A percentile compares a stretch with the other conserved stretches of the same genome.
Conservation (phyloP, 2,797 vertebrate genomes). For the Ispidina picta region DNA sequence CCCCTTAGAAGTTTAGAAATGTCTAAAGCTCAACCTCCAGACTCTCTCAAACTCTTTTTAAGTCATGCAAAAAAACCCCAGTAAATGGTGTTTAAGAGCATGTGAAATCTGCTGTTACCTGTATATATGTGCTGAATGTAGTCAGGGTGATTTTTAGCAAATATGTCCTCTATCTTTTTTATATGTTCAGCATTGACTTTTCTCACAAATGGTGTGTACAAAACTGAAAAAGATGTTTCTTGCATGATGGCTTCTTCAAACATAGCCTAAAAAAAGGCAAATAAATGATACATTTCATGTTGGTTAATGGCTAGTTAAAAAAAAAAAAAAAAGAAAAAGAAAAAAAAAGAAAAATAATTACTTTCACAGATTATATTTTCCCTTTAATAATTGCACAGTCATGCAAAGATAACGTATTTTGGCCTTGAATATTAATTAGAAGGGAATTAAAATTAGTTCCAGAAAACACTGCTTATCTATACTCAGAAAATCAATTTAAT, state of each 20-base stretch:
- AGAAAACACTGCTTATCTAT: conserved; percentile 73
- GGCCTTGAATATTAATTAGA: conserved; percentile 79
- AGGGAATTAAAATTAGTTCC: conserved; percentile 78
- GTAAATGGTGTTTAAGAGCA: not conserved
- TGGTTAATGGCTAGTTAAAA: conserved; percentile 27
- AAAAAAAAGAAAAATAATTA: conserved; percentile 23
- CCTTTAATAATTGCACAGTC: conserved; percentile 76
- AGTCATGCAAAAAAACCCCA: not conserved
- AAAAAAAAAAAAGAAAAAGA: not conserved
- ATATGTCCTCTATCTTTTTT: conserved; percentile 70
- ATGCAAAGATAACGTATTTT: conserved; percentile 78
- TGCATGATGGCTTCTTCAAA: conserved; percentile 73
- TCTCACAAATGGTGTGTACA: conserved; percentile 75
- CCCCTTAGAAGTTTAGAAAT: not conserved
- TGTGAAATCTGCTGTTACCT: conserved; percentile 61
- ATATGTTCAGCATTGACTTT: conserved; percentile 64
- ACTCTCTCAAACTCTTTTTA: not conserved
- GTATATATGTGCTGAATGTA: conserved; percentile 74
- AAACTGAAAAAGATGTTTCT: conserved; percentile 71
- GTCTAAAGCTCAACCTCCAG: not conserved
- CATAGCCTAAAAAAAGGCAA: conserved; percentile 73
- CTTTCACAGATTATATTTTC: conserved; percentile 69
- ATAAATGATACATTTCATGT: conserved; percentile 1
- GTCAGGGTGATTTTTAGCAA: conserved; percentile 70
- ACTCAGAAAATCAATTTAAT: conserved; percentile 78